phyloP scores from a whole-genome alignment of 2,888 invertebrate genomes.

The Cecidostiba fungosa region DNA sequence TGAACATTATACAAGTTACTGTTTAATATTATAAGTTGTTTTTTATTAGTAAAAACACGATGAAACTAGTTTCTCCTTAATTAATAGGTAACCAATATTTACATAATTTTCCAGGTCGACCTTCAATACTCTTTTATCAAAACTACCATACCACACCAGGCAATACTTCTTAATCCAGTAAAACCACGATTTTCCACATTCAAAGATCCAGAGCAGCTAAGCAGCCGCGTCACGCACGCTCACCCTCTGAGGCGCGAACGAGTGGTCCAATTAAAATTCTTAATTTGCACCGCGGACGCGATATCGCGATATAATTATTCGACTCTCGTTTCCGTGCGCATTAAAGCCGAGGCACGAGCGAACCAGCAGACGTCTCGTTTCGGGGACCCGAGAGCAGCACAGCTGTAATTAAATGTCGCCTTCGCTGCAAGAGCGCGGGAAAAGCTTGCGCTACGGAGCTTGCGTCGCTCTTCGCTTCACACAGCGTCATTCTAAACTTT shows the following conservation, averaged over 20 bases:
- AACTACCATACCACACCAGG: not conserved
- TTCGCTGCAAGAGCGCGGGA: not conserved
- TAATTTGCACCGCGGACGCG: slow-evolving; percentile 40
- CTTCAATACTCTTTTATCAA: no score
- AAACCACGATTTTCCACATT: not conserved
- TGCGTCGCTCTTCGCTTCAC: not conserved
- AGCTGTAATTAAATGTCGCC: slow-evolving; percentile 38
- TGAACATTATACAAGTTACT: no score
- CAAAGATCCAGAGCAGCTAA: not conserved
- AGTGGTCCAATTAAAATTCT: slow-evolving; percentile 58
- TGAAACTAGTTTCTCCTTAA: no score
- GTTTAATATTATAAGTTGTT: no score
- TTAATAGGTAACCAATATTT: no score
- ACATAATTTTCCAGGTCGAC: no score
- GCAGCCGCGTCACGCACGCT: slow-evolving; percentile 14
- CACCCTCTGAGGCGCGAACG: not conserved
- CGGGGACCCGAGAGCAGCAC: not conserved
- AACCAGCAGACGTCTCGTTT: slow-evolving; percentile 25
- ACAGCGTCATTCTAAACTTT: not conserved
- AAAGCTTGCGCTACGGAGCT: slow-evolving; percentile 5
- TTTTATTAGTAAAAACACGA: no score
- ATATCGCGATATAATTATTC: slow-evolving; percentile 54
- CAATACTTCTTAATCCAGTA: not conserved
- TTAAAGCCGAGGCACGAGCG: slow-evolving; percentile 9
- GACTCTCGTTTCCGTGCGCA: slow-evolving; percentile 31